Evolutionary conservation across 2,888 invertebrate genomes (phyloP).

Genomic region (Laothoe populi): DNA sequence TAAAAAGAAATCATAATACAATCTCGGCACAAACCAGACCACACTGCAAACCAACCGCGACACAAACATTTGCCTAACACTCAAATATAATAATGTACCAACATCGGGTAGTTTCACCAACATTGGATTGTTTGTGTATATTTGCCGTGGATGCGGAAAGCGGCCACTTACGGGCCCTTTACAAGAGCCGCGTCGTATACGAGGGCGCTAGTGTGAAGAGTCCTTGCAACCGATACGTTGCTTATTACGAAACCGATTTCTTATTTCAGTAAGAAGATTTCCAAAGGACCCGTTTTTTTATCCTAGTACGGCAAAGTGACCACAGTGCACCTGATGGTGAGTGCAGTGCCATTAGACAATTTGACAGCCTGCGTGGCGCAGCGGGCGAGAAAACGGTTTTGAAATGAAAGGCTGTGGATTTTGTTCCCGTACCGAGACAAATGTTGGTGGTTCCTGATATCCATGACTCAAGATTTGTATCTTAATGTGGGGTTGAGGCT

Average conservation of each 20-base stretch:
- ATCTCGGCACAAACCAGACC: neutral
- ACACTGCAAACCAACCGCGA: neutral
- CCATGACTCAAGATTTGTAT: no score
- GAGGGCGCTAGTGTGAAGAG: constrained; percentile 20
- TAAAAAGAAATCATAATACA: neutral
- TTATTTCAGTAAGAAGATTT: neutral
- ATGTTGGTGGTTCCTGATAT: no score
- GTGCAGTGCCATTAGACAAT: no score
- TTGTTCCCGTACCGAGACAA: no score
- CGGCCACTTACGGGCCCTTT: constrained; percentile 2
- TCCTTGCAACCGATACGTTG: neutral
- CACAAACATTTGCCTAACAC: neutral
- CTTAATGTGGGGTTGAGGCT: no score
- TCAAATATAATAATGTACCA: neutral
- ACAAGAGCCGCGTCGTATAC: constrained; percentile 9
- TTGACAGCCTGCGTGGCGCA: no score
- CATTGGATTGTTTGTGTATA: constrained; percentile 13
- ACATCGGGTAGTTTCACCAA: constrained; percentile 10
- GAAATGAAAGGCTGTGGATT: no score
- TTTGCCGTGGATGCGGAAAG: neutral
- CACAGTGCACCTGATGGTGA: no score
- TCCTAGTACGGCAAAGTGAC: no score
- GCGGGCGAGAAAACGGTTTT: no score
- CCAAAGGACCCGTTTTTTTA: no score
- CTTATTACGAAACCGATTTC: neutral